These are phyloP conservation scores for Ochotona princeps DNA, from an alignment of 2,113 vertebrate genomes.

Conservation along the genomic window DNA sequence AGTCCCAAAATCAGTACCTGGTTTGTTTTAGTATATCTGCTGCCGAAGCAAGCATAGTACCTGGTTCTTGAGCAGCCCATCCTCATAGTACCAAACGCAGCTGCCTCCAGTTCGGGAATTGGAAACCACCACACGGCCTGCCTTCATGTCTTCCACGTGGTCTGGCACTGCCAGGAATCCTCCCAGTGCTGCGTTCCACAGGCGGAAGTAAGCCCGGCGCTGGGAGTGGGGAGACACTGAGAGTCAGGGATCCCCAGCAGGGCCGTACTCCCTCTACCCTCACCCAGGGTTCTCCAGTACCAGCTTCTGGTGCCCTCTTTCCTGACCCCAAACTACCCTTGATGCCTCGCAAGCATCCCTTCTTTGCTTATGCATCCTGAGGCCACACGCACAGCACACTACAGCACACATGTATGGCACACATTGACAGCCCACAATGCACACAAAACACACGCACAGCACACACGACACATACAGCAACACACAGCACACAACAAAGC, in stretches of 20 bases:
- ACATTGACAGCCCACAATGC: no score
- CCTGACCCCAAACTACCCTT: neutral
- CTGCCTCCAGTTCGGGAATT: constrained; percentile 87
- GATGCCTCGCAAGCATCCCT: neutral
- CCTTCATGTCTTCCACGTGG: constrained; percentile 92
- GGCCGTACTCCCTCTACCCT: neutral
- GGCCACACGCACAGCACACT: neutral
- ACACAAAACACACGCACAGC: no score
- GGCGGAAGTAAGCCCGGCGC: constrained; percentile 90
- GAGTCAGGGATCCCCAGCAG: constrained; percentile 44
- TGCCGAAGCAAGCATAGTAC: constrained; percentile 66
- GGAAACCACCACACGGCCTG: constrained; percentile 91
- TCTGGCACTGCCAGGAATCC: constrained; percentile 91
- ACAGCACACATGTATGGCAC: neutral
- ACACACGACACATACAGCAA: no score
- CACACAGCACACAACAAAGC: no score
- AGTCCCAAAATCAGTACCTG: constrained; percentile 85
- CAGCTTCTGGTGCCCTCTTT: neutral
- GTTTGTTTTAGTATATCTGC: constrained; percentile 76
- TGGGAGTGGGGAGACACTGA: constrained; percentile 70
- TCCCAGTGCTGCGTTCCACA: constrained; percentile 89
- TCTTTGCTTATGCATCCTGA: neutral
- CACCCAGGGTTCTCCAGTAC: neutral
- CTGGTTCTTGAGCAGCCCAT: constrained; percentile 96
- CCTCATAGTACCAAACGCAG: constrained; percentile 95